Percentiles rank a stretch among this genome's conserved stretches.
phyloP scores from a whole-genome alignment of 2,113 vertebrate genomes.

The Accipiter cooperii region DNA sequence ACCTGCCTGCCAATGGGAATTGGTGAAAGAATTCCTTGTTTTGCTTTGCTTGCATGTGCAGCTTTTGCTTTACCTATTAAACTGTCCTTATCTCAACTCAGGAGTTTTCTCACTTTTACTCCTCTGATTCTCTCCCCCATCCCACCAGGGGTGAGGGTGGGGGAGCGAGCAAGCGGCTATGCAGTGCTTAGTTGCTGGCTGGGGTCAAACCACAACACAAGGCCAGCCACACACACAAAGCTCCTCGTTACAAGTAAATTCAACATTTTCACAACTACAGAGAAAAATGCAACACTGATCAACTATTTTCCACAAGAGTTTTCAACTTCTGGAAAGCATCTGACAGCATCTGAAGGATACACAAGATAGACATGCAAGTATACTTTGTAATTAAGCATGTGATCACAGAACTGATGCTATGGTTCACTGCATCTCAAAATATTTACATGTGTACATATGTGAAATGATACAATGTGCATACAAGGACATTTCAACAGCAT shows the following conservation, averaged over 20 bases:
- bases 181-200: too few species aligned
- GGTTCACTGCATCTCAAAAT: neutral
- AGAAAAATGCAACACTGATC: neutral
- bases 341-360: neutral
- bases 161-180: too few species aligned
- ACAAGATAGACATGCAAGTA: neutral
- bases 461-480: neutral
- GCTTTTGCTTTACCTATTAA: too few species aligned
- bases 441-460: neutral
- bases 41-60: too few species aligned
- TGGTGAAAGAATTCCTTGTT: too few species aligned
- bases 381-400: neutral
- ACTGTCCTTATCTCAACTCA: too few species aligned
- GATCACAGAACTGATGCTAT: neutral
- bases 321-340: neutral
- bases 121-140: too few species aligned
- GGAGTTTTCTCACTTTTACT: too few species aligned
- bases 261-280: neutral
- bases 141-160: too few species aligned
- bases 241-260: neutral
- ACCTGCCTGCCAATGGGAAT: too few species aligned
- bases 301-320: neutral
- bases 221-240: neutral
- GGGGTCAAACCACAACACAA: too few species aligned
- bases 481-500: neutral